Evolutionary conservation across 2,797 vertebrate species (phyloP).

Genomic region (Schizopygopsis pylzovi): DNA sequence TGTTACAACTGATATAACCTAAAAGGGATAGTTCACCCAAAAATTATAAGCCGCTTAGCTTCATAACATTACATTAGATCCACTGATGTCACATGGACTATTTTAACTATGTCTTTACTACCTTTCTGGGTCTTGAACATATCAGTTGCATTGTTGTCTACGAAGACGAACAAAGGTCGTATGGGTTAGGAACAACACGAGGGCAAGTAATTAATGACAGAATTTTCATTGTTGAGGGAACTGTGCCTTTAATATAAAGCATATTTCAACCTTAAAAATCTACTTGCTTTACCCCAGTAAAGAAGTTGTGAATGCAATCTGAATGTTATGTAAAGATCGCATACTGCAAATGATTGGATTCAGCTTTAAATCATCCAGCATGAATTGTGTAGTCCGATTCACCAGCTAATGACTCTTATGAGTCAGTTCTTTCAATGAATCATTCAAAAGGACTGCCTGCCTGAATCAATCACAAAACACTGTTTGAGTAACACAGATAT

Average conservation of each 20-base stretch:
- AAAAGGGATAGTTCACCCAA: neutral
- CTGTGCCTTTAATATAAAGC: neutral
- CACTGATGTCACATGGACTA: too few species aligned
- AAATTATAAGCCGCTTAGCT: too few species aligned
- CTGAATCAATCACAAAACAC: neutral
- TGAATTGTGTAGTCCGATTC: neutral
- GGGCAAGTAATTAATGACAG: neutral
- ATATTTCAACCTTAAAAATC: neutral
- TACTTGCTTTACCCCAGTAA: neutral
- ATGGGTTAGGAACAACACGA: neutral
- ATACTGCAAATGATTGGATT: neutral
- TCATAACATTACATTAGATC: too few species aligned
- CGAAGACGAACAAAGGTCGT: neutral
- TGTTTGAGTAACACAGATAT: neutral
- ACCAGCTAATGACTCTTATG: neutral
- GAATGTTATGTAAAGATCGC: neutral
- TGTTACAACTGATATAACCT: neutral
- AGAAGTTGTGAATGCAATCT: neutral
- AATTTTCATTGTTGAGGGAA: neutral
- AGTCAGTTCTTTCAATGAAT: neutral
- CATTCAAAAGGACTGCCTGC: neutral
- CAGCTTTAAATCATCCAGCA: neutral
- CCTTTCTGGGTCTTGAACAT: neutral
- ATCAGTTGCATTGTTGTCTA: neutral
- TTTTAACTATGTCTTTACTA: neutral